Evolutionary conservation across 1,140 invertebrate genomes (phyloP).

Genomic region (Aphelinus certus): DNA sequence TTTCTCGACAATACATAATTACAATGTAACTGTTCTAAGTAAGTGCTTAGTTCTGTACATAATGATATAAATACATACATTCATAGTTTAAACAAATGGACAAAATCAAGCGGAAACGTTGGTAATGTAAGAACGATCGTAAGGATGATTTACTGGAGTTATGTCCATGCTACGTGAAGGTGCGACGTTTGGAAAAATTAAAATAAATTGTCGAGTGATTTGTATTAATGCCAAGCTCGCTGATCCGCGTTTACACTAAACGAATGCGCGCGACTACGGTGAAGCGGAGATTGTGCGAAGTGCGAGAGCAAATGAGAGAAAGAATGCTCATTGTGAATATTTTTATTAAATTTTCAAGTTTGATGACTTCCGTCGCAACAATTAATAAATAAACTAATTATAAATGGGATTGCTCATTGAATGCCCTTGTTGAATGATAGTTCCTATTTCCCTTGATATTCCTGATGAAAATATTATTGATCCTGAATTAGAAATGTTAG

Average conservation of each 20-base stretch:
- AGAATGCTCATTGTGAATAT: constrained; percentile 67
- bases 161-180: constrained; percentile 4
- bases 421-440: neutral
- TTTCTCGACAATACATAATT: neutral
- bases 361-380: constrained; percentile 66
- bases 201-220: constrained; percentile 31
- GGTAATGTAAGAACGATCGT: constrained; percentile 15
- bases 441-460: neutral
- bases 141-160: constrained; percentile 23
- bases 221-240: constrained; percentile 30
- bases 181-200: constrained; percentile 28
- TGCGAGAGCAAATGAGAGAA: constrained; percentile 55
- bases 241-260: constrained; percentile 33
- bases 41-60: constrained; percentile 37
- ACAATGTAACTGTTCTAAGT: constrained; percentile 23
- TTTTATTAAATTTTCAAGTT: constrained; percentile 69
- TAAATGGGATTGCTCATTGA: constrained; percentile 50
- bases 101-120: constrained; percentile 30
- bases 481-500: no score
- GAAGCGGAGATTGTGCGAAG: constrained; percentile 48
- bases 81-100: constrained; percentile 32
- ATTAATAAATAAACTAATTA: constrained; percentile 68
- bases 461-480: neutral
- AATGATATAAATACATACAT: constrained; percentile 32
- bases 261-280: constrained; percentile 34